Percentiles rank a stretch among this genome's conserved stretches.
phyloP scores from a whole-genome alignment of 1,140 invertebrate species.

The Drosophila arizonae region DNA sequence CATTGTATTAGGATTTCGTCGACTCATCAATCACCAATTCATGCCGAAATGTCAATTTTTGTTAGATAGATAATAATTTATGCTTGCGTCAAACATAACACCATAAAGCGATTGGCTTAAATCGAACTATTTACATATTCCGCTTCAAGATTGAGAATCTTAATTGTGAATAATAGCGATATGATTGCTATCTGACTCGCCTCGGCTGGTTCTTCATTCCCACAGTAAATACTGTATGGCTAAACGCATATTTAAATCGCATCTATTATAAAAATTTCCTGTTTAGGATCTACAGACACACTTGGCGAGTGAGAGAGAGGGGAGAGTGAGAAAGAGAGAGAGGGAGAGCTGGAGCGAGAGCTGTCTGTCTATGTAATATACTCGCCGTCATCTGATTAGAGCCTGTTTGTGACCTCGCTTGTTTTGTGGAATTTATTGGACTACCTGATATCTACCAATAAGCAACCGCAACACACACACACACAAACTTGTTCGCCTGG shows the following conservation, averaged over 20 bases:
- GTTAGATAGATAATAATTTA: background rate
- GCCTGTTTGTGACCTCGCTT: conserved; percentile 52
- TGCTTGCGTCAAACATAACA: background rate
- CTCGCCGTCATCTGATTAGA: conserved; percentile 29
- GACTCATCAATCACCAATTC: too few relatives aligned
- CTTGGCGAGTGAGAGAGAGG: background rate
- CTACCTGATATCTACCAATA: conserved; percentile 28
- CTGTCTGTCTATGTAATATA: conserved; percentile 21
- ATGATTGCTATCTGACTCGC: conserved; percentile 26
- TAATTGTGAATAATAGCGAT: conserved; percentile 28
- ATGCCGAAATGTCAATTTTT: too few relatives aligned
- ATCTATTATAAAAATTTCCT: conserved; percentile 51
- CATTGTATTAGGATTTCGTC: too few relatives aligned
- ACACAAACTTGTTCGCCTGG: conserved; percentile 44
- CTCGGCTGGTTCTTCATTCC: conserved; percentile 15
- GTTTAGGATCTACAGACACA: conserved; percentile 37
- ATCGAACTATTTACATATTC: conserved; percentile 10
- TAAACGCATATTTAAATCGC: conserved; percentile 43
- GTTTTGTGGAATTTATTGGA: conserved; percentile 50
- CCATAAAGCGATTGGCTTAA: conserved; percentile 1
- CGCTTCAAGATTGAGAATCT: conserved; percentile 17
- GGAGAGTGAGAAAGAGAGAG: background rate
- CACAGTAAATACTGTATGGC: conserved; percentile 15
- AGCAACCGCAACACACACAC: conserved; percentile 4
- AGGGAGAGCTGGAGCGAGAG: background rate